Evolutionary conservation across 37 sponge, comb jelly and placozoan species (phyloP).

Genomic region (Spongia lamella): DNA sequence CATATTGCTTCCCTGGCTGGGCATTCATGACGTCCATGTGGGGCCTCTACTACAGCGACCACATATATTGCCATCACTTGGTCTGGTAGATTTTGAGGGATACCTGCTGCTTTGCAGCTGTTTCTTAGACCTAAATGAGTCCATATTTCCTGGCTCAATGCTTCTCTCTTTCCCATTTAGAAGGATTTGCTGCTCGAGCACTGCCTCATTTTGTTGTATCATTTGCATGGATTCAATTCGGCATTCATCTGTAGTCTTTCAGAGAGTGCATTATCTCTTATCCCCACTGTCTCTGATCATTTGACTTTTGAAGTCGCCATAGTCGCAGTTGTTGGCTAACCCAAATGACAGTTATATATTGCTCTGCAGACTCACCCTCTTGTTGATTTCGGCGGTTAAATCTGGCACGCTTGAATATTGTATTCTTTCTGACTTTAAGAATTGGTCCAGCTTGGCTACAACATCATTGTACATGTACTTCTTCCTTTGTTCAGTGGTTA

Average conservation of each 20-base stretch:
- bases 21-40: too few species aligned
- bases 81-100: too few species aligned
- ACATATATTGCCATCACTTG: too few species aligned
- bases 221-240: neutral
- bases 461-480: neutral
- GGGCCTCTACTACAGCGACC: too few species aligned
- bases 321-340: conserved; percentile 8
- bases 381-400: conserved; percentile 5
- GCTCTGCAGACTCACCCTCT: conserved; percentile 5
- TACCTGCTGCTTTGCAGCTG: too few species aligned
- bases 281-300: conserved; percentile 11
- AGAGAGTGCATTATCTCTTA: conserved; percentile 1
- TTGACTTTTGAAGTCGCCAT: neutral
- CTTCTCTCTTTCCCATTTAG: neutral
- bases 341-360: neutral
- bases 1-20: too few species aligned
- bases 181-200: neutral
- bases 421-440: neutral
- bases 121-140: too few species aligned
- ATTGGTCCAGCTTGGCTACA: neutral
- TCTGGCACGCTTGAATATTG: neutral
- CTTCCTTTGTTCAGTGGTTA: conserved; percentile 1
- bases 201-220: neutral
- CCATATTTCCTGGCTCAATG: too few species aligned
- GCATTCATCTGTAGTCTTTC: conserved; percentile 10